A percentile compares a stretch with the other conserved stretches of the same genome.
Evolutionary conservation across 2,888 invertebrate species (phyloP).

Genomic region (Acronicta aceris): DNA sequence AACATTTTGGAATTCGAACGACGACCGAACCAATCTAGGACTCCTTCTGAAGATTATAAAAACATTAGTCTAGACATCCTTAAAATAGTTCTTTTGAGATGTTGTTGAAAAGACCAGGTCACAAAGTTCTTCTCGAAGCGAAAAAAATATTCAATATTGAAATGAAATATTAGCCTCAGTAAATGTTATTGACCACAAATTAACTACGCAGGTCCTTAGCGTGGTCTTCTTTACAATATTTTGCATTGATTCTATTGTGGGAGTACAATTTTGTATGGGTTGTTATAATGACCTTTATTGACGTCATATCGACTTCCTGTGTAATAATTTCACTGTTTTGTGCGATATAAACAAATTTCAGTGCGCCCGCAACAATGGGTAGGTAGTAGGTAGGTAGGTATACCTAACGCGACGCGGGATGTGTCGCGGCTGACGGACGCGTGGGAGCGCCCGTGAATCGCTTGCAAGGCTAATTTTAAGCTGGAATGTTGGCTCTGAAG

Average conservation of each 20-base stretch:
- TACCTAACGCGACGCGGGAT: constrained; percentile 11
- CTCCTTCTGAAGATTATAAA: constrained; percentile 29
- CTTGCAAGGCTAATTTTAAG: constrained; percentile 77
- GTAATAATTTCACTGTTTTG: constrained; percentile 18
- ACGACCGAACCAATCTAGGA: constrained; percentile 32
- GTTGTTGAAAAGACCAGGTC: constrained; percentile 19
- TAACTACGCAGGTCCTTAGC: background rate
- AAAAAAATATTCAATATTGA: background rate
- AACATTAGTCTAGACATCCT: constrained; percentile 36
- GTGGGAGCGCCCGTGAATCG: constrained; percentile 78
- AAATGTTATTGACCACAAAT: constrained; percentile 5
- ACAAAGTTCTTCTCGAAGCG: background rate
- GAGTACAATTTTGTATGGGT: constrained; percentile 4
- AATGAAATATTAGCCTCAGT: background rate
- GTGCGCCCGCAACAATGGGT: constrained; percentile 31
- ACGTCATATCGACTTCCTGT: constrained; percentile 36
- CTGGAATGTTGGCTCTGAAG: constrained; percentile 80
- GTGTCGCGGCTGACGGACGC: constrained; percentile 50
- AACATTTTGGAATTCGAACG: constrained; percentile 37
- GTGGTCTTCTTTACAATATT: background rate
- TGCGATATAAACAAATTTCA: constrained; percentile 23
- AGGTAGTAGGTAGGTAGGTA: constrained; percentile 6
- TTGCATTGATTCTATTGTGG: background rate
- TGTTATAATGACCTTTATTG: constrained; percentile 22
- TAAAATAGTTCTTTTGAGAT: constrained; percentile 39